Evolutionary conservation across 2,888 invertebrate species (phyloP).

Genomic region (Acanthosoma haemorrhoidale): DNA sequence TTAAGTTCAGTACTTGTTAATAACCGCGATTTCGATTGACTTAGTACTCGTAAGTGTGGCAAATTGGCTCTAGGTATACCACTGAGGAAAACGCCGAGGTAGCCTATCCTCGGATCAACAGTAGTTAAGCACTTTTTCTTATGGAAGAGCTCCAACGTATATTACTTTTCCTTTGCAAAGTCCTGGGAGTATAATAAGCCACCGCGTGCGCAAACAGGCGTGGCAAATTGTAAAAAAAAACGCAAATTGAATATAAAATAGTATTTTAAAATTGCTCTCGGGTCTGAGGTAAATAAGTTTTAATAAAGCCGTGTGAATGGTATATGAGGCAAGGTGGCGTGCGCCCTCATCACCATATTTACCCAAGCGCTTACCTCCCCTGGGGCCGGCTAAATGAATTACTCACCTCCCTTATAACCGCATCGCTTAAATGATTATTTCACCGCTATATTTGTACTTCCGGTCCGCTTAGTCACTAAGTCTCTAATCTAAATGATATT

Average conservation of each 20-base stretch:
- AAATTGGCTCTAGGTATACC: no score
- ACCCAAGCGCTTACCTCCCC: conserved; percentile 3
- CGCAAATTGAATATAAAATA: conserved; percentile 8
- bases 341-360: conserved; percentile 7
- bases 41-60: no score
- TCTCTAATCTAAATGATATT: conserved; percentile 1
- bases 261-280: neutral
- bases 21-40: no score
- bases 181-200: conserved; percentile 1
- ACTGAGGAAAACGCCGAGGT: no score
- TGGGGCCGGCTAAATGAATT: neutral
- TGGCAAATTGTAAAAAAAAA: neutral
- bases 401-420: conserved; percentile 2
- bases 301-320: neutral
- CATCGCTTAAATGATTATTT: conserved; percentile 14
- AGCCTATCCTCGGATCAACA: no score
- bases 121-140: no score
- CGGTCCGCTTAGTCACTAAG: neutral
- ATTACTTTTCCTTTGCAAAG: neutral
- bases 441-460: conserved; percentile 14
- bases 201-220: neutral
- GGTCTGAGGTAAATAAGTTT: neutral
- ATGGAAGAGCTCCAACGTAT: no score
- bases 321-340: neutral
- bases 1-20: no score